Evolutionary conservation across 2,797 vertebrate species (phyloP).

Genomic region (Gastrophryne carolinensis): DNA sequence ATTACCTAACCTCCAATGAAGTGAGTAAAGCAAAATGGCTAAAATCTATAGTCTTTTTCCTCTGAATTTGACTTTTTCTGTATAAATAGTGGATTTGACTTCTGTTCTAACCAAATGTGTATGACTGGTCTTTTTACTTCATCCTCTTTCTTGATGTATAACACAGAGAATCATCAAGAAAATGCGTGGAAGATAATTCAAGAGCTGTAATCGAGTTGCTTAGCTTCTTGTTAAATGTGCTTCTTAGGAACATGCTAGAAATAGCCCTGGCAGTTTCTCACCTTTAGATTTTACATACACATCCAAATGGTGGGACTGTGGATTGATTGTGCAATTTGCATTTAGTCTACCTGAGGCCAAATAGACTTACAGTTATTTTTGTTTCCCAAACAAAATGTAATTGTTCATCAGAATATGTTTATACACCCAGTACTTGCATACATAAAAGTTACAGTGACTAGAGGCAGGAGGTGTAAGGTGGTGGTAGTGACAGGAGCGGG

Average conservation of each 20-base stretch:
- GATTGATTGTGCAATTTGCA: background rate
- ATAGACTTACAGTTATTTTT: background rate
- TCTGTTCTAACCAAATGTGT: too few relatives aligned
- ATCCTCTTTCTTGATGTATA: slow-evolving; percentile 8
- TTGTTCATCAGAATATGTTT: too few relatives aligned
- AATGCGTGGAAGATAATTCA: slow-evolving; percentile 15
- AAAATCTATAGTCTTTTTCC: too few relatives aligned
- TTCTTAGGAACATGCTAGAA: slow-evolving; percentile 14
- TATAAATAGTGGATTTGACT: too few relatives aligned
- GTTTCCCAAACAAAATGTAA: too few relatives aligned
- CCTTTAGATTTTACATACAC: slow-evolving; percentile 6
- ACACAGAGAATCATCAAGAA: slow-evolving; percentile 7
- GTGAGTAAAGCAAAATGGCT: too few relatives aligned
- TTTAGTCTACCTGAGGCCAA: background rate
- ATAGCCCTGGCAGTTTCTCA: slow-evolving; percentile 18
- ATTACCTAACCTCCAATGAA: too few relatives aligned
- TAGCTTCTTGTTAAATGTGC: slow-evolving; percentile 6
- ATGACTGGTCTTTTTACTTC: slow-evolving; percentile 13
- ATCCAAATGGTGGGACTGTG: background rate
- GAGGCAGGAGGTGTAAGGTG: too few relatives aligned
- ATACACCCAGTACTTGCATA: too few relatives aligned
- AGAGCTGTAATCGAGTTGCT: slow-evolving; percentile 23
- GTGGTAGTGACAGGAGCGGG: too few relatives aligned
- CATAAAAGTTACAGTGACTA: too few relatives aligned
- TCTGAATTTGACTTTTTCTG: too few relatives aligned